Evolutionary conservation across 2,113 vertebrate species (phyloP).

Genomic region (Notarius lentiginosus): DNA sequence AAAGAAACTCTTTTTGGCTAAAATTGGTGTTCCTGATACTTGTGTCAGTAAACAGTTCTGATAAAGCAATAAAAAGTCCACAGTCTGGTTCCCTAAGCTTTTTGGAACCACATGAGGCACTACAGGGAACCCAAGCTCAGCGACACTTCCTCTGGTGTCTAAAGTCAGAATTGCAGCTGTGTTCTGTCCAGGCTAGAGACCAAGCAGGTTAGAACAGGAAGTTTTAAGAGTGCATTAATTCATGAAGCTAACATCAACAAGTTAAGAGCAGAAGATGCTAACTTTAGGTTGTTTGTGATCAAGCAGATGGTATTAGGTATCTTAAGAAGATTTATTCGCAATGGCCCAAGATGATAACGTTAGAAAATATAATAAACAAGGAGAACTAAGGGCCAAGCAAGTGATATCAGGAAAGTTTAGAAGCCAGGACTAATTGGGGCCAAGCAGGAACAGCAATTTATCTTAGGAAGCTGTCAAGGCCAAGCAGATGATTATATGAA

Average conservation of each 20-base stretch:
- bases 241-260: neutral
- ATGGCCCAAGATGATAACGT: neutral
- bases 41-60: neutral
- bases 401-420: neutral
- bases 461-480: no score
- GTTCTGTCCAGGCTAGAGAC: neutral
- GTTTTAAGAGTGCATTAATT: neutral
- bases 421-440: neutral
- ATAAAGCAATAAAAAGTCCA: neutral
- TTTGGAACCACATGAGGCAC: neutral
- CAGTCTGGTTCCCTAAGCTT: neutral
- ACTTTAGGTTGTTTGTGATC: neutral
- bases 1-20: no score
- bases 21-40: neutral
- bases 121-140: neutral
- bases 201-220: neutral
- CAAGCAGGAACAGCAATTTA: no score
- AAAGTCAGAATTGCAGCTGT: neutral
- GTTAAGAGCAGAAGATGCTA: no score
- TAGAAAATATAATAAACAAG: neutral
- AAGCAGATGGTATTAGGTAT: neutral
- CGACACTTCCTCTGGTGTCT: slow-evolving; percentile 6
- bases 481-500: no score
- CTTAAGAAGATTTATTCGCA: neutral
- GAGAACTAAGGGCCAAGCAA: neutral